A percentile compares a stretch with the other conserved stretches of the same genome.
These are phyloP conservation scores for Polylopha cassiicola DNA, from an alignment of 2,888 invertebrate genomes.

Conservation along the genomic window DNA sequence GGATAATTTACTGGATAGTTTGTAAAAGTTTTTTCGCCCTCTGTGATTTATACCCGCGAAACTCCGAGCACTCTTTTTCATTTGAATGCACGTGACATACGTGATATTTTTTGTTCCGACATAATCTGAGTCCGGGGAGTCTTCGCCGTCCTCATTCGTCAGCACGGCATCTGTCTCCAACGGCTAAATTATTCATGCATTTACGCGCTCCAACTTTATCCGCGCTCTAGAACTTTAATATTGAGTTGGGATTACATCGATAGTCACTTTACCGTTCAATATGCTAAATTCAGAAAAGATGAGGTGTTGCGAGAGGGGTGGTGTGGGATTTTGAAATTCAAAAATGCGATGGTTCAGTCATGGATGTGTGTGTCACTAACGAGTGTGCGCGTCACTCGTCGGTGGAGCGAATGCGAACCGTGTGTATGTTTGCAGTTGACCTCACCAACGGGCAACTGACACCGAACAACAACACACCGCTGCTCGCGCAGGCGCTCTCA, in stretches of 20 bases:
- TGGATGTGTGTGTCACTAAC: constrained; percentile 62
- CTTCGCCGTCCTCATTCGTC: constrained; percentile 64
- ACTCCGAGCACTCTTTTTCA: constrained; percentile 76
- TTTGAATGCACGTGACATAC: constrained; percentile 77
- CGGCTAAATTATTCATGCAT: constrained; percentile 73
- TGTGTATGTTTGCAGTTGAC: constrained; percentile 91
- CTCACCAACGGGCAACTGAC: constrained; percentile 97
- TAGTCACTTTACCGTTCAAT: constrained; percentile 63
- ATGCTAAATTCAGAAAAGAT: constrained; percentile 54
- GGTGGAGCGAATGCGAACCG: constrained; percentile 77
- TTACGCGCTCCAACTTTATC: constrained; percentile 66
- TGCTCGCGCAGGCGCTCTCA: constrained; percentile 97
- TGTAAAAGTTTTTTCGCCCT: constrained; percentile 76
- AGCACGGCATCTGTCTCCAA: constrained; percentile 65
- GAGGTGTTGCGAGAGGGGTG: constrained; percentile 38
- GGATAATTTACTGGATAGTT: constrained; percentile 78
- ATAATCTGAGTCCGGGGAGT: constrained; percentile 63
- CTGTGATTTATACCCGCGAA: constrained; percentile 76
- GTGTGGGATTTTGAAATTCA: constrained; percentile 37
- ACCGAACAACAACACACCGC: constrained; percentile 96
- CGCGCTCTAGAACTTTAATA: constrained; percentile 56
- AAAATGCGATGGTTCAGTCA: constrained; percentile 71
- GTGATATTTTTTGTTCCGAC: constrained; percentile 73
- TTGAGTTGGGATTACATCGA: constrained; percentile 63
- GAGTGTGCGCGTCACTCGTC: constrained; percentile 55